Conservation (phyloP, 2,888 invertebrate genomes). For the Abrostola tripartita region DNA sequence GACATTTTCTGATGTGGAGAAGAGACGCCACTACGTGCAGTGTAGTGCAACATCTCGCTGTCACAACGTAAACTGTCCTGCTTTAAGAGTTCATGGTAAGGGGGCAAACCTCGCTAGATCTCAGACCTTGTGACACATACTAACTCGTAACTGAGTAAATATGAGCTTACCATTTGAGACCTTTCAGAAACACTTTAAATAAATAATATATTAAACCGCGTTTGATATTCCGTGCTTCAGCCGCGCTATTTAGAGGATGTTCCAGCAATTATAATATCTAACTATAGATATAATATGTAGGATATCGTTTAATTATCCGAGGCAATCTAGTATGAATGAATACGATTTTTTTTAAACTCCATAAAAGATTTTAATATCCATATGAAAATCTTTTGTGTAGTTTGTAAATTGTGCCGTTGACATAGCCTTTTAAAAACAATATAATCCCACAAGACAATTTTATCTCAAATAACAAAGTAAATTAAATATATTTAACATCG, state of each 20-base stretch:
- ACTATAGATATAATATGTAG: neutral
- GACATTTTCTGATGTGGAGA: no score
- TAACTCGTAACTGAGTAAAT: constrained; percentile 24
- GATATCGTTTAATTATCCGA: neutral
- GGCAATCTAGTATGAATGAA: no score
- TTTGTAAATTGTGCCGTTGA: no score
- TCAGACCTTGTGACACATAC: constrained; percentile 7
- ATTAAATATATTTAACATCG: constrained; percentile 10
- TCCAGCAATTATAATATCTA: no score
- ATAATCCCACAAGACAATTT: neutral
- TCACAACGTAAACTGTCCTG: no score
- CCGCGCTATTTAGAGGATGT: neutral
- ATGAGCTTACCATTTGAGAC: constrained; percentile 20
- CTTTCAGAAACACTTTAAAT: constrained; percentile 32
- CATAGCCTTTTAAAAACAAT: neutral
- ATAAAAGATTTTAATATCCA: no score
- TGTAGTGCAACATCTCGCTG: no score
- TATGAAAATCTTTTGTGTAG: no score
- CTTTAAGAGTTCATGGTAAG: no score
- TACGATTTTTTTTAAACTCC: no score
- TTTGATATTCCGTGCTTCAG: constrained; percentile 9
- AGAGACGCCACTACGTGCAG: no score
- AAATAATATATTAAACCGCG: constrained; percentile 18
- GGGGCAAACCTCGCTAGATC: neutral
- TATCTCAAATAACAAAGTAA: neutral